phyloP scores from a whole-genome alignment of 2,113 vertebrate genomes.

The Electrona antarctica region DNA sequence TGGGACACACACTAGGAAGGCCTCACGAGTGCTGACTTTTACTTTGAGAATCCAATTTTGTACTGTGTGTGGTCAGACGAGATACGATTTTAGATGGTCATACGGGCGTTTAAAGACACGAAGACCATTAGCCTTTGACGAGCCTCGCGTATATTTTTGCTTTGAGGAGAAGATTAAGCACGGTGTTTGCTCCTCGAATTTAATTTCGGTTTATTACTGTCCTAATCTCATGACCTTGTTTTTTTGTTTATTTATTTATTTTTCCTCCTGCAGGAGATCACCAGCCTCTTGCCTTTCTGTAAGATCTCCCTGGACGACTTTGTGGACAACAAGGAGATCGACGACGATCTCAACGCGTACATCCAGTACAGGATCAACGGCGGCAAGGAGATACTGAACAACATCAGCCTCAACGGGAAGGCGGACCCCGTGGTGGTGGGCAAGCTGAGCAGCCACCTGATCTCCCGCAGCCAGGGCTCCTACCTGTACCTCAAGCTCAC shows the following conservation, averaged over 20 bases:
- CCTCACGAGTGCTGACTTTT: conserved; percentile 8
- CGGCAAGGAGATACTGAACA: conserved; percentile 93
- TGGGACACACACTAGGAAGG: conserved; percentile 3
- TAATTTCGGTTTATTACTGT: background rate
- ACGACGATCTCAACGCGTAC: conserved; percentile 90
- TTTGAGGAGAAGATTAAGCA: background rate
- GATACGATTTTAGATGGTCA: conserved; percentile 6
- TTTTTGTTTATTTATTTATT: too few relatives aligned
- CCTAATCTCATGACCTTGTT: conserved; percentile 12
- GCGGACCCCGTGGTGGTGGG: conserved; percentile 86
- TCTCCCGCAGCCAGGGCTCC: conserved; percentile 92
- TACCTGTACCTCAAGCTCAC: conserved; percentile 97
- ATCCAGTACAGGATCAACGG: conserved; percentile 90
- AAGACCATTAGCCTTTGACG: background rate
- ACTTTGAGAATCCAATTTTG: background rate
- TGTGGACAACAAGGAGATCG: conserved; percentile 88
- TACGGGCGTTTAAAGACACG: background rate
- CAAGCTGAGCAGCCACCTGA: conserved; percentile 94
- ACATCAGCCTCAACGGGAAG: conserved; percentile 94
- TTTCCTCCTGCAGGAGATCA: conserved; percentile 82
- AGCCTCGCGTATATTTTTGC: background rate
- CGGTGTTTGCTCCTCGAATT: background rate
- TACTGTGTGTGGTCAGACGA: background rate
- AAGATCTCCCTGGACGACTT: conserved; percentile 90
- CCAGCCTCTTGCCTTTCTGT: conserved; percentile 84